phyloP scores from a whole-genome alignment of 2,888 invertebrate genomes.

The Salticus scenicus region DNA sequence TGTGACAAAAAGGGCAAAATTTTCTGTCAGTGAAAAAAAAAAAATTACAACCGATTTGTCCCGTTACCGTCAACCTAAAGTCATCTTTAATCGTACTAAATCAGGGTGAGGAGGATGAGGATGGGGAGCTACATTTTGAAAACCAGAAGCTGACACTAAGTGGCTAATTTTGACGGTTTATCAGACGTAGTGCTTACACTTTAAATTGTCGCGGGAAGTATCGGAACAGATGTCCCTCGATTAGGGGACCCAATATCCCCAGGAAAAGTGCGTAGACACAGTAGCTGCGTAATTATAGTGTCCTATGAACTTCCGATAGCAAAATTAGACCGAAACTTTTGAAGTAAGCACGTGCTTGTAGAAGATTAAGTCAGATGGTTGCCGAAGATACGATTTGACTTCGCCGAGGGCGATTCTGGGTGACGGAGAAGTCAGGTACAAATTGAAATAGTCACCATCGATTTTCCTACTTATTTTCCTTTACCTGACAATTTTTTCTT shows the following conservation, averaged over 20 bases:
- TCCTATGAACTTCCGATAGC: conserved; percentile 7
- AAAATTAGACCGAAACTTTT: conserved; percentile 37
- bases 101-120: no score
- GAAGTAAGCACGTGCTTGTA: conserved; percentile 46
- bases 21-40: no score
- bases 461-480: conserved; percentile 15
- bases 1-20: no score
- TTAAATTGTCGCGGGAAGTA: conserved; percentile 21
- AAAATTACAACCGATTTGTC: no score
- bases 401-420: conserved; percentile 12
- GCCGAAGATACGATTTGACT: conserved; percentile 5
- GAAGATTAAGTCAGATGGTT: conserved; percentile 28
- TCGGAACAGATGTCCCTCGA: neutral
- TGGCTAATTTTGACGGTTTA: conserved; percentile 4
- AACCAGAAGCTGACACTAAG: conserved; percentile 13
- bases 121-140: neutral
- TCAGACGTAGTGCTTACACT: conserved; percentile 1
- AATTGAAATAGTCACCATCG: conserved; percentile 66
- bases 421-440: conserved; percentile 38
- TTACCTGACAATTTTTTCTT: conserved; percentile 1
- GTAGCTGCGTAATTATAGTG: conserved; percentile 62
- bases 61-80: no score
- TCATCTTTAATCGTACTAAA: no score
- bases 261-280: conserved; percentile 31
- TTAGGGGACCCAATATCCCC: conserved; percentile 5